phyloP scores from a whole-genome alignment of 2,888 invertebrate species.

The Trichogramma dendrolimi region DNA sequence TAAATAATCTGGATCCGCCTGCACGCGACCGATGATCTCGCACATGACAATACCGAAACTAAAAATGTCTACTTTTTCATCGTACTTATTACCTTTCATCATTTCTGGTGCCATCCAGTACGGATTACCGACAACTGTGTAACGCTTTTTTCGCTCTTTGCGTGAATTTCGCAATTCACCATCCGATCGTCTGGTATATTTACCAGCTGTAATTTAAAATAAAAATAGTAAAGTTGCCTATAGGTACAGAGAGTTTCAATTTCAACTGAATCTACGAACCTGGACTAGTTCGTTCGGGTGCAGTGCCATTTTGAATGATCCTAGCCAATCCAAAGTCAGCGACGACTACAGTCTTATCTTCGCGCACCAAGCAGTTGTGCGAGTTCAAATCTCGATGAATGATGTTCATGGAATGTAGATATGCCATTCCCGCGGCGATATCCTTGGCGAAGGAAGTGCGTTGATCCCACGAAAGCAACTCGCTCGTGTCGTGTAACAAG shows the following conservation, averaged over 20 bases:
- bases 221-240: not conserved
- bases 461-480: constrained; percentile 72
- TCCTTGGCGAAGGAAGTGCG: constrained; percentile 84
- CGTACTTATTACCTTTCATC: constrained; percentile 95
- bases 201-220: constrained; percentile 29
- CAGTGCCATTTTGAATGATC: constrained; percentile 61
- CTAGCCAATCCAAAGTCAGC: constrained; percentile 93
- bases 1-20: constrained; percentile 90
- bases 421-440: constrained; percentile 90
- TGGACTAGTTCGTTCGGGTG: constrained; percentile 42
- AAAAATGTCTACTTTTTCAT: constrained; percentile 94
- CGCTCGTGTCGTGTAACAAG: constrained; percentile 70
- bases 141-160: constrained; percentile 75
- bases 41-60: constrained; percentile 93
- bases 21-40: constrained; percentile 92
- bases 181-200: constrained; percentile 46
- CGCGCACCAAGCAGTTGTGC: constrained; percentile 87
- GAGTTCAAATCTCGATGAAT: constrained; percentile 95
- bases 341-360: constrained; percentile 88
- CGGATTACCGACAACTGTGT: constrained; percentile 94
- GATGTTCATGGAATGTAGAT: constrained; percentile 90
- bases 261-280: constrained; percentile 10
- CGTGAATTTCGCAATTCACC: constrained; percentile 58
- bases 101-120: constrained; percentile 99
- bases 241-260: not conserved